These are phyloP conservation scores for Myotis myotis DNA, from an alignment of 2,797 vertebrate genomes.

Conservation along the genomic window DNA sequence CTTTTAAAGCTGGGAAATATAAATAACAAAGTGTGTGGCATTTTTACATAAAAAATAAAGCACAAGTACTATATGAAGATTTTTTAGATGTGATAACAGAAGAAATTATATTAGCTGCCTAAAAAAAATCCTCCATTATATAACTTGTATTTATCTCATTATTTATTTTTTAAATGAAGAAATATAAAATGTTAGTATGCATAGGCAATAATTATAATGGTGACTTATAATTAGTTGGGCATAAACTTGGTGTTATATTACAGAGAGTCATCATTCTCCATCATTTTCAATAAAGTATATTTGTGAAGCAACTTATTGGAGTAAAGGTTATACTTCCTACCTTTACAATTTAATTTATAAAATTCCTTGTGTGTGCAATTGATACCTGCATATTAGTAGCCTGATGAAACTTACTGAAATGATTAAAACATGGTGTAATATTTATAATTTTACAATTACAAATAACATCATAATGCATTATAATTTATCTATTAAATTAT, in stretches of 20 bases:
- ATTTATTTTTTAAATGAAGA: background rate
- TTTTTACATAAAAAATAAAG: conserved; percentile 30
- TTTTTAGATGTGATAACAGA: background rate
- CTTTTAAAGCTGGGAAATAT: background rate
- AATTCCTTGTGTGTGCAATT: background rate
- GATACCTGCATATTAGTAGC: background rate
- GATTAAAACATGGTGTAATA: background rate
- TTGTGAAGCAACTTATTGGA: background rate
- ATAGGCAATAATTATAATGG: background rate
- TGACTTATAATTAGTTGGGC: background rate
- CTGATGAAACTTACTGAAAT: background rate
- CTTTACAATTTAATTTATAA: conserved; percentile 9
- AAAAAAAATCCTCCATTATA: background rate
- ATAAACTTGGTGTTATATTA: background rate
- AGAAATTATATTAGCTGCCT: background rate
- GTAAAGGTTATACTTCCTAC: background rate
- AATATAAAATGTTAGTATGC: background rate
- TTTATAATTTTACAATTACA: background rate
- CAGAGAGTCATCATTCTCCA: background rate
- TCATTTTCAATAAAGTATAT: background rate
- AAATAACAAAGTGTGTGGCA: background rate
- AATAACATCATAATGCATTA: background rate
- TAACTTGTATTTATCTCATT: background rate
- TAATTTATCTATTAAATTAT: conserved; percentile 14
- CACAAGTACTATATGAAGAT: background rate